These are phyloP conservation scores for Meloidogyne exigua DNA, from an alignment of 1,140 invertebrate species.

Conservation along the genomic window DNA sequence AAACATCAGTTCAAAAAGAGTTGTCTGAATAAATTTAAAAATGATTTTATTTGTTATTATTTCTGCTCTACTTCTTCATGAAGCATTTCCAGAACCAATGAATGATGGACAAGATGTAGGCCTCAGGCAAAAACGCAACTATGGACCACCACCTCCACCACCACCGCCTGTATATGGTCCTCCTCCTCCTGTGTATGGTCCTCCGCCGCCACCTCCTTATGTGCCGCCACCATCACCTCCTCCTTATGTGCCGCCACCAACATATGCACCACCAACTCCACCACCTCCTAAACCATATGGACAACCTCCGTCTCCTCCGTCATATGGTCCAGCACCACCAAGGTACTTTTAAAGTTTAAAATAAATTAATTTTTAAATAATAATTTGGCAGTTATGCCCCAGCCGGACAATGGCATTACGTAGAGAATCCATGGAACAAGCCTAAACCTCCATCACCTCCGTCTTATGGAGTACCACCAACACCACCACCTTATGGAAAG, in stretches of 20 bases:
- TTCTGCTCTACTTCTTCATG: not conserved
- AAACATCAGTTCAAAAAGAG: not conserved
- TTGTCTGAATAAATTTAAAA: not conserved
- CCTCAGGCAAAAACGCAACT: not conserved
- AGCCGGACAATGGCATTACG: not conserved
- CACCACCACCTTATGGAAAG: too few relatives aligned
- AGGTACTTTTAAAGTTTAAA: not conserved
- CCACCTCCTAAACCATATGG: too few relatives aligned
- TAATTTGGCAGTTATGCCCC: not conserved
- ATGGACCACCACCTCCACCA: not conserved
- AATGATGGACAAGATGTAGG: too few relatives aligned
- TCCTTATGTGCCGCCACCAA: not conserved
- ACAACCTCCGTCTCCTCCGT: not conserved
- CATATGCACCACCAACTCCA: not conserved
- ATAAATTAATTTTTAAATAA: too few relatives aligned
- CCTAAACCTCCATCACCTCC: not conserved
- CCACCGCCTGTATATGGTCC: not conserved
- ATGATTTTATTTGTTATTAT: not conserved
- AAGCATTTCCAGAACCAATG: not conserved
- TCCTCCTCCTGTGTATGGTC: not conserved
- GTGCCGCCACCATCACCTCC: not conserved
- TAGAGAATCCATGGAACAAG: not conserved
- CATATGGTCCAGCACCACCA: not conserved
- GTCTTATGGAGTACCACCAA: not conserved
- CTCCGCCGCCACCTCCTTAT: not conserved